Evolutionary conservation across 2,888 invertebrate species (phyloP), one percentile per base, ranked within the genome.

Genomic region (Agriopis marginaria): DNA sequence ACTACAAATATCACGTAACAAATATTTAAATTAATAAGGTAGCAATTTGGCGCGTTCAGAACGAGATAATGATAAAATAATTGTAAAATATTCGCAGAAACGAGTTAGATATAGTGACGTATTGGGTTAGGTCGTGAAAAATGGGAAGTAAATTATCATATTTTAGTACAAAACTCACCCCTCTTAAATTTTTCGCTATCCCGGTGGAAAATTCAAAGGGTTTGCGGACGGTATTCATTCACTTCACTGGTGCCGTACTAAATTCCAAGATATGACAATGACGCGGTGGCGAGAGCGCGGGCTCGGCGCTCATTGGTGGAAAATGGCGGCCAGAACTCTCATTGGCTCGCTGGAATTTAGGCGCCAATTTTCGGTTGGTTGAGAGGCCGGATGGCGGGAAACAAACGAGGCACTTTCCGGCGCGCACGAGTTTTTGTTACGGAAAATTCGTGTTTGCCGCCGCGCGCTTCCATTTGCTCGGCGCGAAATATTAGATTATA

Each of bases 301-400:
- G 93, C 86, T 93, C 82, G 79, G 45, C 81, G 82, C 79, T 85
- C 77, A 91, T 94, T 94, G 93, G 94, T 87, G 75, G 79, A 91
- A 93, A 94, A 92, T 87, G 93, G 94, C 94, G 93, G 93, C 90
- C 90, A 86, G 78, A 83, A 76, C 77, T 84, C 69, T 82, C 74
- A 93, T 94, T 93, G 94, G 94, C 77, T 81, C 74, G 68, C 66
- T 76, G 77, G 64, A 81, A 86, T 92, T 92, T 89, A 88, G 92
- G 94, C 94, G 94, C 88, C 88, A 94, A 94, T 89, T 92, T 94
- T 94, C 93, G 94, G 94, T 94, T 94, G 94, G 94, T 89, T 87
- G 91, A 91, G 83, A 76, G 82, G 82, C 83, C 89, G 89, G 91
- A 92, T 93, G 93, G 94, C 94, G 93, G 91, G 93, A 93, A 93